phyloP scores from a whole-genome alignment of 1,140 invertebrate genomes.

The Drosophila obscura region DNA sequence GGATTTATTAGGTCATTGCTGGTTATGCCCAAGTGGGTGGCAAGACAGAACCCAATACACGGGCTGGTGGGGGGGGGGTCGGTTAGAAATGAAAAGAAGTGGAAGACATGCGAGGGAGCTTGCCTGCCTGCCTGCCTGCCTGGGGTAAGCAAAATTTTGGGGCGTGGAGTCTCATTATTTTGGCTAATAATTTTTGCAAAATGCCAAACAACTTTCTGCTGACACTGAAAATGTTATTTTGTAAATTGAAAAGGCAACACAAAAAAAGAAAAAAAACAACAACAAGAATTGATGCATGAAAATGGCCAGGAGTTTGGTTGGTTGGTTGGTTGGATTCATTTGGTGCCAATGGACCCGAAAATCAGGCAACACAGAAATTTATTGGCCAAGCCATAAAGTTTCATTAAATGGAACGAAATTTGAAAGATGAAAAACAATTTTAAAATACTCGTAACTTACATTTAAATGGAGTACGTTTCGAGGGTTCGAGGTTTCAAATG shows the following conservation, averaged over 20 bases:
- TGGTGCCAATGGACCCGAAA: too few relatives aligned
- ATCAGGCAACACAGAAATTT: too few relatives aligned
- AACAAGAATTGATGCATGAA: slow-evolving; percentile 13
- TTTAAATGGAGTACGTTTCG: too few relatives aligned
- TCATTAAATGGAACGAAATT: too few relatives aligned
- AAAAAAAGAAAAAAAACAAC: not conserved
- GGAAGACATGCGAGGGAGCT: slow-evolving; percentile 53
- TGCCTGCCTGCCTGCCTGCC: slow-evolving; percentile 36
- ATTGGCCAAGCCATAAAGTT: too few relatives aligned
- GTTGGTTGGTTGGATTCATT: too few relatives aligned
- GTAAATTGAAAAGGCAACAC: slow-evolving; percentile 51
- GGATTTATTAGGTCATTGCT: slow-evolving; percentile 78
- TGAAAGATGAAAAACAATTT: too few relatives aligned
- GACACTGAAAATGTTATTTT: slow-evolving; percentile 64
- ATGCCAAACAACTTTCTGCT: slow-evolving; percentile 58
- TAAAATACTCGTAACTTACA: too few relatives aligned
- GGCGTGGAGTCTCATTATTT: slow-evolving; percentile 51
- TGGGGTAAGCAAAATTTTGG: not conserved
- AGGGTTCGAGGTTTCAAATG: too few relatives aligned
- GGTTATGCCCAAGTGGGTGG: slow-evolving; percentile 8
- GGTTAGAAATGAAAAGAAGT: slow-evolving; percentile 30
- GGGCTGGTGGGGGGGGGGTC: not conserved
- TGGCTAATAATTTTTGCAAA: slow-evolving; percentile 59
- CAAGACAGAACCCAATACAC: not conserved
- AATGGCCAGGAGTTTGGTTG: not conserved